phyloP scores from a whole-genome alignment of 2,888 invertebrate species.

The Tachina fera region DNA sequence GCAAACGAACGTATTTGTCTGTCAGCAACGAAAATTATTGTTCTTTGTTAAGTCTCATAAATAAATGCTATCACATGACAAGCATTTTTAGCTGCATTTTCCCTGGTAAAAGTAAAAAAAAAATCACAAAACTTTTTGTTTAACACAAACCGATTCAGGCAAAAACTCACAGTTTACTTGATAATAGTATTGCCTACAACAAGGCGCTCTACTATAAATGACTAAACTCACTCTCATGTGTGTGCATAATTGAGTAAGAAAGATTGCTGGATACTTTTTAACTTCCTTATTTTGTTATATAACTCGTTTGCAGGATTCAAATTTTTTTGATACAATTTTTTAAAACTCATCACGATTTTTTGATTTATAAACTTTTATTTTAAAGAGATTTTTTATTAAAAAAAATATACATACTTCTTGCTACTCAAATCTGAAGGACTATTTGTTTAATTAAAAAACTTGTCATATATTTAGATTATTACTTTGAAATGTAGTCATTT shows the following conservation, averaged over 20 bases:
- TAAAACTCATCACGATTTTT: constrained; percentile 32
- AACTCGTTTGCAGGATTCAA: not conserved
- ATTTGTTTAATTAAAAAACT: no score
- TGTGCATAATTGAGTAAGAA: constrained; percentile 52
- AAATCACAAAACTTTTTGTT: constrained; percentile 1
- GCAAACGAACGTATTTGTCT: not conserved
- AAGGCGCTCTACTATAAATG: constrained; percentile 64
- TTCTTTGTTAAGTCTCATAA: constrained; percentile 64
- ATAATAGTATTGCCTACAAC: constrained; percentile 46
- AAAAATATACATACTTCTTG: no score
- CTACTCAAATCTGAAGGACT: no score
- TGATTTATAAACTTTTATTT: not conserved
- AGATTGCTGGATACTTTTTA: constrained; percentile 8
- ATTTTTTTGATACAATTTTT: not conserved
- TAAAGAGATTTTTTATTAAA: not conserved
- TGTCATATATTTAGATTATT: no score
- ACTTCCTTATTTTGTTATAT: not conserved
- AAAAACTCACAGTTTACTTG: not conserved
- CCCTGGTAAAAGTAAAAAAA: not conserved
- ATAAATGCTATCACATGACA: constrained; percentile 66
- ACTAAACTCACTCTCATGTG: constrained; percentile 43
- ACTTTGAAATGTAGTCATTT: no score
- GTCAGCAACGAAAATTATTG: constrained; percentile 53
- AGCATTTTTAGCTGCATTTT: constrained; percentile 42
- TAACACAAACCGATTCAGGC: not conserved